These are phyloP conservation scores for Villa cingulata DNA, from an alignment of 2,888 invertebrate species.

Conservation along the genomic window DNA sequence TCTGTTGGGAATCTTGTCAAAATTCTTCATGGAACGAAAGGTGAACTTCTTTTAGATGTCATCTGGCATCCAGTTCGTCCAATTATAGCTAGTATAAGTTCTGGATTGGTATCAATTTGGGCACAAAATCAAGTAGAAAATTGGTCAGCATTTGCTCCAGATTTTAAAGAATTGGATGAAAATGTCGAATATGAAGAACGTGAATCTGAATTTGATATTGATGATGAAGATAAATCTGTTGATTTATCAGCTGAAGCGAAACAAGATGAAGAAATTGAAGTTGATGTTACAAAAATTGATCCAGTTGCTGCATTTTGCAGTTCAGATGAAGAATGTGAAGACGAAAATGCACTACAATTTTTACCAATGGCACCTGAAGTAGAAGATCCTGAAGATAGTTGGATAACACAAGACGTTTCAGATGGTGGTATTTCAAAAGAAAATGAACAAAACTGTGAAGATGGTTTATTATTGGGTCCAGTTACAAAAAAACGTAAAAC, in stretches of 20 bases:
- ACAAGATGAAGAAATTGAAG: conserved; percentile 64
- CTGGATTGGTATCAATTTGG: conserved; percentile 94
- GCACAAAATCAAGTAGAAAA: conserved; percentile 99
- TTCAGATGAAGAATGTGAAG: conserved; percentile 42
- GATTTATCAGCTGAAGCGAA: conserved; percentile 56
- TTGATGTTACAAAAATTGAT: conserved; percentile 83
- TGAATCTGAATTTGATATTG: conserved; percentile 96
- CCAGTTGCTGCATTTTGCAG: conserved; percentile 92
- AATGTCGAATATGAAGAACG: conserved; percentile 98
- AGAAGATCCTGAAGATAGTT: conserved; percentile 73
- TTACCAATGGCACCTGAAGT: conserved; percentile 84
- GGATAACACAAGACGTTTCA: conserved; percentile 38
- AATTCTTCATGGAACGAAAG: conserved; percentile 97
- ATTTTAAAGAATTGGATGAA: conserved; percentile 98
- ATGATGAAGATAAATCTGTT: conserved; percentile 89
- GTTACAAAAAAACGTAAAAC: conserved; percentile 25
- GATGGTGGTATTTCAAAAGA: conserved; percentile 24
- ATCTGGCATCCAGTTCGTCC: conserved; percentile 99
- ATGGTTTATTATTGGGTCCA: conserved; percentile 37
- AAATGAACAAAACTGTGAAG: conserved; percentile 36
- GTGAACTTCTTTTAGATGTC: conserved; percentile 89
- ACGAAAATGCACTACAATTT: conserved; percentile 66
- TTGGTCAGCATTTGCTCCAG: conserved; percentile 99
- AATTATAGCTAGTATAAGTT: conserved; percentile 93
- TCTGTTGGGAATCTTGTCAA: conserved; percentile 95